Evolutionary conservation across 2,888 invertebrate species (phyloP).

Genomic region (Vandiemenella viatica): DNA sequence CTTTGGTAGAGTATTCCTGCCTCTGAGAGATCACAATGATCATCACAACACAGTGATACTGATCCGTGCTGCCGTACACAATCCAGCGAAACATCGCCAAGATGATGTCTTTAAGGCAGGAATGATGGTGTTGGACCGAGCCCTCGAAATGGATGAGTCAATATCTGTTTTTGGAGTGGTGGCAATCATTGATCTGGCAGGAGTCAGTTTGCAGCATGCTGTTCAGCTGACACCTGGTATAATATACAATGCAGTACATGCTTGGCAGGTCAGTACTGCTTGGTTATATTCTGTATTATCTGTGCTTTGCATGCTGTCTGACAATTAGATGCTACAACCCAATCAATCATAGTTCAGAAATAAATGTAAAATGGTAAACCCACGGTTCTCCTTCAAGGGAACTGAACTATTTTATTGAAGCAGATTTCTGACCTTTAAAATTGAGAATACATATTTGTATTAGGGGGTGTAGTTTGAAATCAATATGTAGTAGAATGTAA

Average conservation of each 20-base stretch:
- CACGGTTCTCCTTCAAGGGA: neutral
- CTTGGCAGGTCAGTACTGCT: slow-evolving; percentile 36
- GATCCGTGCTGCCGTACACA: slow-evolving; percentile 40
- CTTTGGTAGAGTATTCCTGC: slow-evolving; percentile 36
- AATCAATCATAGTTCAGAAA: neutral
- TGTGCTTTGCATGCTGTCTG: too few species aligned
- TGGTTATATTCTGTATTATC: too few species aligned
- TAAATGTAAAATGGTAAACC: neutral
- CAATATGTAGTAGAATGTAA: too few species aligned
- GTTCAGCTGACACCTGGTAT: slow-evolving; percentile 40
- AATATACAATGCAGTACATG: slow-evolving; percentile 42
- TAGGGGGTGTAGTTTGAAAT: too few species aligned
- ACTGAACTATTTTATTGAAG: neutral
- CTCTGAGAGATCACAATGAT: slow-evolving; percentile 36
- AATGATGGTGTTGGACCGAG: slow-evolving; percentile 46
- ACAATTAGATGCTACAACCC: neutral
- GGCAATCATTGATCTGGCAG: slow-evolving; percentile 44
- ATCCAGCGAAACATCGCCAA: slow-evolving; percentile 39
- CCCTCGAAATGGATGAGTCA: slow-evolving; percentile 34
- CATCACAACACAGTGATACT: slow-evolving; percentile 35
- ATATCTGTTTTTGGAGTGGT: slow-evolving; percentile 38
- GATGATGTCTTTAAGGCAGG: slow-evolving; percentile 45
- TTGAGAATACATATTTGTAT: too few species aligned
- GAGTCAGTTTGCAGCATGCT: slow-evolving; percentile 39
- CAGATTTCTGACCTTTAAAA: neutral